Percentiles rank a stretch among this genome's conserved stretches.
Evolutionary conservation across 2,888 invertebrate genomes (phyloP).

Genomic region (Poecilus cupreus): DNA sequence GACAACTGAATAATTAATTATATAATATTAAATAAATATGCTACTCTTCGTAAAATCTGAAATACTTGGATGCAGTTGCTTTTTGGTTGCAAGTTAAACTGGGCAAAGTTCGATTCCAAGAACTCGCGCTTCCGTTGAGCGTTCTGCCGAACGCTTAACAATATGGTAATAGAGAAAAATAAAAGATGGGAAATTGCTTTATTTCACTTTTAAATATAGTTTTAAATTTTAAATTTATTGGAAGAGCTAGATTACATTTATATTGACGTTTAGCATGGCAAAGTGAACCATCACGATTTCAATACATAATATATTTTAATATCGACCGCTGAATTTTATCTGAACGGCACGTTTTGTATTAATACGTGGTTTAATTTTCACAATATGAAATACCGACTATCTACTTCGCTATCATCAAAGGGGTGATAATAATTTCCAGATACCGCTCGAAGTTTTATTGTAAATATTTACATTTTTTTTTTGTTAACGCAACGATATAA

Average conservation of each 20-base stretch:
- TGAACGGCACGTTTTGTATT: slow-evolving; percentile 17
- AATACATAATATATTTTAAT: slow-evolving; percentile 17
- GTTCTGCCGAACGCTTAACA: neutral
- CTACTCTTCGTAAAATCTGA: no score
- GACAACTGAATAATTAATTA: no score
- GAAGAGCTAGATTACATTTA: neutral
- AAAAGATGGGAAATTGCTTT: neutral
- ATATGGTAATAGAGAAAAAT: neutral
- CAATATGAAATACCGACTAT: slow-evolving; percentile 24
- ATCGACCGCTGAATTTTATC: slow-evolving; percentile 24
- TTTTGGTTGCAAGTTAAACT: no score
- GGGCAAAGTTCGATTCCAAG: no score
- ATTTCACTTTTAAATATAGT: neutral
- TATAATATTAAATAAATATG: no score
- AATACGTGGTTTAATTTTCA: slow-evolving; percentile 9
- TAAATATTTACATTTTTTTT: neutral
- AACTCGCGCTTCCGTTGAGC: no score
- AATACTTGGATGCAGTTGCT: no score
- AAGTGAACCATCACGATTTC: neutral
- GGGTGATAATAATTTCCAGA: slow-evolving; percentile 3
- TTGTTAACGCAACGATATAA: neutral
- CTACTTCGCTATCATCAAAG: neutral
- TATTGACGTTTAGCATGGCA: slow-evolving; percentile 2
- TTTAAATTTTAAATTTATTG: slow-evolving; percentile 33
- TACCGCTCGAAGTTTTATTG: neutral